Evolutionary conservation across 2,797 vertebrate species (phyloP).

Genomic region (Eulemur mongoz): DNA sequence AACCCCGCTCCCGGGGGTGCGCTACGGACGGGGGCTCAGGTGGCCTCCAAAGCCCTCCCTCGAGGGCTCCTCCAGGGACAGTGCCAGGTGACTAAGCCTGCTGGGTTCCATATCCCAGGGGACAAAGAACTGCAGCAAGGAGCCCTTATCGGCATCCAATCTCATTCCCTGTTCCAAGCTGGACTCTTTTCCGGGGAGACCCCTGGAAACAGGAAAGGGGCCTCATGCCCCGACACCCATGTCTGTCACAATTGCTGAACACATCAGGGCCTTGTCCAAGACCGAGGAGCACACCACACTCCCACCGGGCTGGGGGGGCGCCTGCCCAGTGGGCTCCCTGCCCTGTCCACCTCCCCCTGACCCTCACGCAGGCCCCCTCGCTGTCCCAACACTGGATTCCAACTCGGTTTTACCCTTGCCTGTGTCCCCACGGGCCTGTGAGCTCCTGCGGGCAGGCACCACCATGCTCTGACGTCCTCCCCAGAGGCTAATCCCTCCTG

Average conservation of each 20-base stretch:
- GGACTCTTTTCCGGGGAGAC: accelerated
- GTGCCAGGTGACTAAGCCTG: background rate
- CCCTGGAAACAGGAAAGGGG: background rate
- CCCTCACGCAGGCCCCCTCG: accelerated
- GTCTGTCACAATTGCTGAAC: accelerated
- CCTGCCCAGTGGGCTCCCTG: background rate
- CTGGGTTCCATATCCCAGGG: background rate
- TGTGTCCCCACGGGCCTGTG: accelerated
- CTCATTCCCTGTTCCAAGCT: accelerated
- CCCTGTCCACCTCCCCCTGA: accelerated
- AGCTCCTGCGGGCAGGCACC: background rate
- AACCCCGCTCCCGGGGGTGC: background rate
- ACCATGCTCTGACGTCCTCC: accelerated
- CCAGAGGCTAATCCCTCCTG: accelerated
- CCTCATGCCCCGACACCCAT: accelerated
- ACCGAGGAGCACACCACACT: accelerated
- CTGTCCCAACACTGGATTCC: too few relatives aligned
- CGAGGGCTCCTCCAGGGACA: too few relatives aligned
- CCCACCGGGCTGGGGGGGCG: accelerated
- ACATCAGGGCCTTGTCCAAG: accelerated
- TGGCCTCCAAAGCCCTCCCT: background rate
- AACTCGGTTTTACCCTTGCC: accelerated
- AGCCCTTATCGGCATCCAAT: accelerated
- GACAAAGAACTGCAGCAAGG: background rate
- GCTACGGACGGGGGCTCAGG: background rate